A percentile compares a stretch with the other conserved stretches of the same genome.
These are phyloP conservation scores for Eurypyga helias DNA, from an alignment of 2,113 vertebrate genomes.

Conservation along the genomic window DNA sequence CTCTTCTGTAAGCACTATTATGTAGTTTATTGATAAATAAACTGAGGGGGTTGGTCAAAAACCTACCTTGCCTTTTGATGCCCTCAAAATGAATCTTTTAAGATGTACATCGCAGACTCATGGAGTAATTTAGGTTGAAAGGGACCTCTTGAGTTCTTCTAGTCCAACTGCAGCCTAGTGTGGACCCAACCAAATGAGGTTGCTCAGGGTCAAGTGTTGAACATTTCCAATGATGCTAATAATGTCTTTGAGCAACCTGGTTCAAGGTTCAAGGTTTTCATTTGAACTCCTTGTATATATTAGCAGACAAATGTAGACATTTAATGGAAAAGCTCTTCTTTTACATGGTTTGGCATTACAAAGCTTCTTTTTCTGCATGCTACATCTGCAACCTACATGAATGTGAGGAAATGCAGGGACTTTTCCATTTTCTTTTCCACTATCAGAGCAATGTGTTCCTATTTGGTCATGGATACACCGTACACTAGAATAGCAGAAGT, in stretches of 20 bases:
- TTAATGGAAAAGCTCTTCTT: not conserved
- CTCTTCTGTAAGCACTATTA: not conserved
- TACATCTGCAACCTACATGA: not conserved
- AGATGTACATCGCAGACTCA: not conserved
- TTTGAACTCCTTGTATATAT: not conserved
- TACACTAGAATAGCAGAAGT: not conserved
- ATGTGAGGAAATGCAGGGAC: not conserved
- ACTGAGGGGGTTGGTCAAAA: not conserved
- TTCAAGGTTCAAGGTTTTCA: no score
- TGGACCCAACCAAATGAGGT: not conserved
- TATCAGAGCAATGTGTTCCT: not conserved
- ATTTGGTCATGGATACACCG: not conserved
- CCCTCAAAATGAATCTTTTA: not conserved
- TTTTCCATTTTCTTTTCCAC: not conserved
- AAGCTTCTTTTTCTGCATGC: not conserved
- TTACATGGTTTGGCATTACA: not conserved
- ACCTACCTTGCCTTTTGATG: not conserved
- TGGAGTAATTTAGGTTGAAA: not conserved
- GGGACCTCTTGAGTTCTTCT: not conserved
- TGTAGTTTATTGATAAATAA: not conserved
- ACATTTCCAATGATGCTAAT: not conserved
- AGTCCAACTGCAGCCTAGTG: not conserved
- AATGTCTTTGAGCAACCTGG: not conserved
- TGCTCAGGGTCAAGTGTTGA: not conserved
- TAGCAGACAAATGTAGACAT: not conserved